Base-by-base conservation (phyloP, 92 coral and sea anemone genomes). In the Plumapathes pennacea region DNA sequence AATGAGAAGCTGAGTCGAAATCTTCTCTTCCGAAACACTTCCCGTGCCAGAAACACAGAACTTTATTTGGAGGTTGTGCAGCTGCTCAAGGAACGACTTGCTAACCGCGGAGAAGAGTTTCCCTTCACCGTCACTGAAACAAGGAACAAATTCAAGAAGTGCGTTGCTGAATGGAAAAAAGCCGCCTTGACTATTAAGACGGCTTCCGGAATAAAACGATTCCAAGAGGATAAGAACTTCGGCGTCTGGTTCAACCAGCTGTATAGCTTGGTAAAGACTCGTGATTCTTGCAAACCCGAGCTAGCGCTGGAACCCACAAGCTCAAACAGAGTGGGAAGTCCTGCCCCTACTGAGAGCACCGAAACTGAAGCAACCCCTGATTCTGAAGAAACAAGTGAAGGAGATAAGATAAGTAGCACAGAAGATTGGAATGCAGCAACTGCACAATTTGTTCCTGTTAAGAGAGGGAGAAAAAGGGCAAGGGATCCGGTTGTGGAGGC, bases 211-310 rank as follows among this genome's bases (percentile, higher is more conserved):
- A 59, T 77, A 21, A 61, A 52, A 38, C 60, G 60, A 14, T 49
- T 69, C 23, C 45, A 57, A 51, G 78, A 69, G 29, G 75, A 57
- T 36, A 76, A 67, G 55, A 76, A 76, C 23, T 76, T 49, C 67
- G 83, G 83, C 36, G 36, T 38, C 32, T 76, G 69, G 69, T 76
- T 76, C 43, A 34, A 76, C 20, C 54, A 57, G 31, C 76, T 76
- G 25, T 76, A 76, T 50, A 39, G 55, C 18, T 59, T 57, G 33
- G 83, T 67, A 10, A 76, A 67, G 28, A 32, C 70, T 40, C 66
- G 83, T 43, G 83, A 76, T 57, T 76, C 83, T 23, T 76, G 83
- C 29, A 50, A 76, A 49, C 76, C 77, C 46, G 54, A 46, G 38
- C 69, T 54, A 39, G 85, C 85, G 20, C 38, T 42, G 32, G 85